phyloP scores from a whole-genome alignment of 2,797 vertebrate genomes.

The Crenuchus spilurus region DNA sequence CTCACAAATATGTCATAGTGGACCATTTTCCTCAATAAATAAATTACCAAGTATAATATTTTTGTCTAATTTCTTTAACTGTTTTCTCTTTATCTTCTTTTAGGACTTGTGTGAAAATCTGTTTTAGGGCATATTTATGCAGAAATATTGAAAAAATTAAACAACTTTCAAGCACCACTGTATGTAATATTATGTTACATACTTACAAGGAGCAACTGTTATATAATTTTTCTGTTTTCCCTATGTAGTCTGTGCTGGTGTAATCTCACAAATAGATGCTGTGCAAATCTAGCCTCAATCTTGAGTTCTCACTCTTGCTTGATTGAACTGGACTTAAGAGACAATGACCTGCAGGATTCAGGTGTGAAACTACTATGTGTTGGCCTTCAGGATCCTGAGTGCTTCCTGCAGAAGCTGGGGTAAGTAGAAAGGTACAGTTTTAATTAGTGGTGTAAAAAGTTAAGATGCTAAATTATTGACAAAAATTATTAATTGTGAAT shows the following conservation, averaged over 20 bases:
- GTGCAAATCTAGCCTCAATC: constrained; percentile 22
- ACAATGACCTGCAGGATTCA: constrained; percentile 34
- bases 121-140: too few species aligned
- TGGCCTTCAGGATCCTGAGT: constrained; percentile 22
- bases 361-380: constrained; percentile 28
- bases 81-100: too few species aligned
- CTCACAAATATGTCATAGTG: too few species aligned
- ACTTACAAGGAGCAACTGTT: not conserved
- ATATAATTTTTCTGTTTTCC: not conserved
- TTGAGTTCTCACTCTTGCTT: constrained; percentile 27
- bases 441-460: not conserved
- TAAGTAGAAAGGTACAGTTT: not conserved
- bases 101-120: too few species aligned
- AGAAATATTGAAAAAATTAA: too few species aligned
- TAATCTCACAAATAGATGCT: constrained; percentile 25
- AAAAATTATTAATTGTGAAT: too few species aligned
- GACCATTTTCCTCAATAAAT: too few species aligned
- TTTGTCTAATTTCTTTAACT: too few species aligned
- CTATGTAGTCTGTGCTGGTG: constrained; percentile 32
- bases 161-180: too few species aligned
- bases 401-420: constrained; percentile 31
- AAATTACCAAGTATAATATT: too few species aligned
- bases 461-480: too few species aligned
- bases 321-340: constrained; percentile 30
- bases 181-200: too few species aligned